These are phyloP conservation scores for Aphaenogaster ashmeadi DNA, from an alignment of 1,140 invertebrate genomes.

Conservation along the genomic window DNA sequence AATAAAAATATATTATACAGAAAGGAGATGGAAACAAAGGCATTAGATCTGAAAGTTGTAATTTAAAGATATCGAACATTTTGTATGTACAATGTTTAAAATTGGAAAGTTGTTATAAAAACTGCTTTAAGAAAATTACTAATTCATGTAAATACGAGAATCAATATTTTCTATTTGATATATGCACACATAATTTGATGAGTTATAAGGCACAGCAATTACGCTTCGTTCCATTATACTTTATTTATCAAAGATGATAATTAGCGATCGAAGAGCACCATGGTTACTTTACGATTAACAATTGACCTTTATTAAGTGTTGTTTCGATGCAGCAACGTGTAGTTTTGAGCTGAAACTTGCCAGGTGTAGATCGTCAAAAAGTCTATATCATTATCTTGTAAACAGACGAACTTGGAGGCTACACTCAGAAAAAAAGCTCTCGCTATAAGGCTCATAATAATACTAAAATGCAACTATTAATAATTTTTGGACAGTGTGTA, in stretches of 20 bases:
- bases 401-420: neutral
- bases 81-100: no score
- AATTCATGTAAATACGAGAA: no score
- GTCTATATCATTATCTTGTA: neutral
- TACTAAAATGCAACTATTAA: neutral
- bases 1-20: no score
- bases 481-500: neutral
- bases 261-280: slow-evolving; percentile 22
- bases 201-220: no score
- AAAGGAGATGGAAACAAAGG: no score
- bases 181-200: no score
- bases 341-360: neutral
- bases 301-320: neutral
- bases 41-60: no score
- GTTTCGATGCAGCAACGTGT: neutral
- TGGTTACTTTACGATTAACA: slow-evolving; percentile 20
- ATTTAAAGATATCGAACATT: no score
- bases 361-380: neutral
- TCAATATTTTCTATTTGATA: no score
- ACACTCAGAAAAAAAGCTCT: neutral
- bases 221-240: no score
- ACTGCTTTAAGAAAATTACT: no score
- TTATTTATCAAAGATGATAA: neutral
- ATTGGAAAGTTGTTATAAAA: no score
- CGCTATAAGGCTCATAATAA: neutral